phyloP scores from a whole-genome alignment of 2,113 vertebrate genomes.

The Acinonyx jubatus region DNA sequence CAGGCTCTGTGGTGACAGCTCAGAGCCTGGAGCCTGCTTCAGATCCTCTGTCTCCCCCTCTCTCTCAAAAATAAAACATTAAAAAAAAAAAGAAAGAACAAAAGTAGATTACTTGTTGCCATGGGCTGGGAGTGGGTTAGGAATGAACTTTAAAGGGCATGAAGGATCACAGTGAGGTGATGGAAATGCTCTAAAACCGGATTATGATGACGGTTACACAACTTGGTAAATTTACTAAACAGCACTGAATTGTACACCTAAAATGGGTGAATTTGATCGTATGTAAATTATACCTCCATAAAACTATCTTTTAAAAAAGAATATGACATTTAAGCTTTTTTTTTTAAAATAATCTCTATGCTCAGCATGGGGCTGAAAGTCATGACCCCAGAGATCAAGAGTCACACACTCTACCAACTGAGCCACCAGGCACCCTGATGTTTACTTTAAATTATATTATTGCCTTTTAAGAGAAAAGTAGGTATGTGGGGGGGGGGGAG shows the following conservation, averaged over 20 bases:
- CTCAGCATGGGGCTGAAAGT: not conserved
- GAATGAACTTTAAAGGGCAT: not conserved
- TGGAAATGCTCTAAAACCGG: not conserved
- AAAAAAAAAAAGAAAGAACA: too few species aligned
- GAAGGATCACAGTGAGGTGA: not conserved
- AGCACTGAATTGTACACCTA: not conserved
- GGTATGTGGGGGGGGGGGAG: not conserved
- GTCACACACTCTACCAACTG: not conserved
- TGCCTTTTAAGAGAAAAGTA: not conserved
- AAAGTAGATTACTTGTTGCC: not conserved
- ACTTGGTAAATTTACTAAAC: not conserved
- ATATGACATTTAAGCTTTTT: not conserved
- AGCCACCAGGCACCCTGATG: not conserved
- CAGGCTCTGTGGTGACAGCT: too few species aligned
- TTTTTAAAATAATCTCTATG: not conserved
- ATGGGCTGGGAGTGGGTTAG: not conserved
- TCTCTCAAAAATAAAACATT: too few species aligned
- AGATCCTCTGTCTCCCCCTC: too few species aligned
- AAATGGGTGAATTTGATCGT: not conserved
- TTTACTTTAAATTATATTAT: constrained; percentile 7
- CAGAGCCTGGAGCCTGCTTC: too few species aligned
- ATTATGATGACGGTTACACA: not conserved
- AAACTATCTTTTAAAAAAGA: not conserved
- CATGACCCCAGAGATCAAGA: not conserved
- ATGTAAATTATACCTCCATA: not conserved